Evolutionary conservation across 37 sponge, comb jelly and placozoan species (phyloP).

Genomic region (Theonella swinhoei): DNA sequence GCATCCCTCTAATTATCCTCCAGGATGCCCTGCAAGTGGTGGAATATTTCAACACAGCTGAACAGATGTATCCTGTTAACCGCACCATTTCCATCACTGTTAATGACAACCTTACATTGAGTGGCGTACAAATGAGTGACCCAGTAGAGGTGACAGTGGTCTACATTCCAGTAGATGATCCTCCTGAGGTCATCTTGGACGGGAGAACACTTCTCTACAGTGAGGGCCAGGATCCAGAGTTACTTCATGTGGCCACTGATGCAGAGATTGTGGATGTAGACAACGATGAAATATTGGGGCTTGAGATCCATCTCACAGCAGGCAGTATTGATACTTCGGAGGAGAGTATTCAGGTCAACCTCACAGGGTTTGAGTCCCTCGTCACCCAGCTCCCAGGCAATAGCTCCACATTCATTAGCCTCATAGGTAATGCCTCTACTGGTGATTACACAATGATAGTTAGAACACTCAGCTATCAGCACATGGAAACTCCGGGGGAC

Average conservation of each 20-base stretch:
- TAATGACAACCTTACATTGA: slow-evolving; percentile 9
- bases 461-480: slow-evolving; percentile 59
- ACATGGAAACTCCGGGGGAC: slow-evolving; percentile 10
- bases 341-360: slow-evolving; percentile 12
- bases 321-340: not conserved
- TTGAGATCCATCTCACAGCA: slow-evolving; percentile 17
- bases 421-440: slow-evolving; percentile 35
- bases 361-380: not conserved
- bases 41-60: slow-evolving; percentile 49
- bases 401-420: not conserved
- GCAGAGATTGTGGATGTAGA: slow-evolving; percentile 55
- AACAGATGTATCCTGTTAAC: slow-evolving; percentile 3
- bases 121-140: not conserved
- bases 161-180: slow-evolving; percentile 42
- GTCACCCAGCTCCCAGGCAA: not conserved
- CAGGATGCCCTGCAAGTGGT: slow-evolving; percentile 14
- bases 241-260: slow-evolving; percentile 21
- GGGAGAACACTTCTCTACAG: slow-evolving; percentile 17
- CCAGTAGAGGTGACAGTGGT: slow-evolving; percentile 5
- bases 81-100: slow-evolving; percentile 33
- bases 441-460: slow-evolving; percentile 34
- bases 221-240: slow-evolving; percentile 33
- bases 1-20: slow-evolving; percentile 8
- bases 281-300: slow-evolving; percentile 22
- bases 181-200: slow-evolving; percentile 38